These are phyloP conservation scores for Danaus plexippus DNA, from an alignment of 1,140 invertebrate species.

Conservation along the genomic window DNA sequence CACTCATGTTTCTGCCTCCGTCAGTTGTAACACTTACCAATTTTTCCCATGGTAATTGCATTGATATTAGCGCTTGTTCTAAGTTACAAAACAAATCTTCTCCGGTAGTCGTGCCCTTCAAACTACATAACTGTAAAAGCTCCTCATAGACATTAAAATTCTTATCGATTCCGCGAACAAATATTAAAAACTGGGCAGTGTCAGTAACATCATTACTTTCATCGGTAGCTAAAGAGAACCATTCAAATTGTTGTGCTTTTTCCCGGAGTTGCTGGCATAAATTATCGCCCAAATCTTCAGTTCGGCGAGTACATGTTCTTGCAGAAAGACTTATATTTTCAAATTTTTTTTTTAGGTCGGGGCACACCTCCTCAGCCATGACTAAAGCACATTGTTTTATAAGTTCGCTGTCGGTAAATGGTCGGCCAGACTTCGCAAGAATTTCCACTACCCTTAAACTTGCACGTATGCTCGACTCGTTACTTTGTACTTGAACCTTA, in stretches of 20 bases:
- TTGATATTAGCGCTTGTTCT: conserved; percentile 24
- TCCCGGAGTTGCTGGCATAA: conserved; percentile 14
- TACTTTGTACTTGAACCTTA: conserved; percentile 26
- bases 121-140: conserved; percentile 30
- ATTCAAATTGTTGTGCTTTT: no score
- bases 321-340: conserved; percentile 12
- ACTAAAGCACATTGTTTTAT: conserved; percentile 33
- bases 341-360: conserved; percentile 29
- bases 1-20: conserved; percentile 27
- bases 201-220: no score
- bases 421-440: conserved; percentile 37
- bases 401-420: conserved; percentile 42
- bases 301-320: conserved; percentile 12
- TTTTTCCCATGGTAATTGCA: conserved; percentile 14
- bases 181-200: no score
- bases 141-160: background rate
- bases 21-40: conserved; percentile 30
- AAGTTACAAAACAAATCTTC: conserved; percentile 30
- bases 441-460: conserved; percentile 30
- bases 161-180: no score
- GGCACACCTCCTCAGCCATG: conserved; percentile 37
- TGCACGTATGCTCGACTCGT: conserved; percentile 30
- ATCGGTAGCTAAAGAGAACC: no score
- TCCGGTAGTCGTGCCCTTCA: conserved; percentile 15
- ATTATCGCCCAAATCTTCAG: conserved; percentile 30